Base-by-base conservation (phyloP, 2,113 vertebrate species). In the Nannospalax galili region DNA sequence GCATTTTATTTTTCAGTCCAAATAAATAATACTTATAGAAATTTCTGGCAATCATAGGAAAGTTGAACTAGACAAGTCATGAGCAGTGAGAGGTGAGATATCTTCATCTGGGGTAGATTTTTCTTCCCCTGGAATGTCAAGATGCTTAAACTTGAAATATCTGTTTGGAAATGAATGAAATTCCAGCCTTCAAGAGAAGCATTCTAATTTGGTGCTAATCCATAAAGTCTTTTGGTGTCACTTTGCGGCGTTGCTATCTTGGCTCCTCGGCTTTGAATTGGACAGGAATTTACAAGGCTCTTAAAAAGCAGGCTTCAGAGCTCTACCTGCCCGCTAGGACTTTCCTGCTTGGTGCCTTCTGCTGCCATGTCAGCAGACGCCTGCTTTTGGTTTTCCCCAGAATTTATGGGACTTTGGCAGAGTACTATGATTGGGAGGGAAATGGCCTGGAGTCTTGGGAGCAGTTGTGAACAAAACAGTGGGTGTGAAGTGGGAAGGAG, bases 201-300 rank as follows among this genome's bases (percentile, higher is more conserved):
- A n/a, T 56, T 93, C 73, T 91, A 58, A 28, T 40, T 94, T 94
- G n/a, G n/a, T 93, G 60, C 90, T 65, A 74, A 91, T 56, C 91
- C 28, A 73, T 91, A 84, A 97, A 74, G 6, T 77, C n/a, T n/a
- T 89, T 35, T 85, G 85, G 79, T 69, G 88, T 89, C 88, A 67
- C 86, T 52, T 87, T 77, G 67, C 81, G 73, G 79, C 90, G 56
- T 87, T 91, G n/a, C 16, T 74, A 69, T 78, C 64, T 94, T 72
- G 30, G 28, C 67, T 85, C 73, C 11, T 45, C 78, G 67, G 60
- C 42, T 28, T 82, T 88, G 64, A 78, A 78, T 80, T 74, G 60
- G 67, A 42, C 52, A 95, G 85, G 80, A 91, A 95, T 96, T 96
- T 92, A 95, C 12, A 60, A 75, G 93, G 30, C 60, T 96, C 60